Evolutionary conservation across 92 coral and sea anemone genomes (phyloP).

Genomic region (Phenganax marumi): DNA sequence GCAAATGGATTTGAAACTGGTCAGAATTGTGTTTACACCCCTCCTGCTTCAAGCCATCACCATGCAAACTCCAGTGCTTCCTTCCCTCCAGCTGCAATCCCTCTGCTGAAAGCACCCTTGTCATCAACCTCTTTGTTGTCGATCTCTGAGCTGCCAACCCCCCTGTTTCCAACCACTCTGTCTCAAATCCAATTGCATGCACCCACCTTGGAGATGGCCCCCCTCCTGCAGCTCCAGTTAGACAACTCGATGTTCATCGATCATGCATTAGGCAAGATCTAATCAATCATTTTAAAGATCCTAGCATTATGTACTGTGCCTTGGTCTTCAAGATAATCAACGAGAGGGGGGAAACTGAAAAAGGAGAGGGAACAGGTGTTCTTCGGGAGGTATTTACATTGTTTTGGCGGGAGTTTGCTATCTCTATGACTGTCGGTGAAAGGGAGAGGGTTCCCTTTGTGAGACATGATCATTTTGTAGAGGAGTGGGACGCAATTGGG

Average conservation of each 20-base stretch:
- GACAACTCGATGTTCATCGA: conserved; percentile 23
- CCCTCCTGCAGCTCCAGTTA: conserved; percentile 5
- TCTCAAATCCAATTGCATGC: background rate
- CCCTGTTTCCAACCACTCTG: too few relatives aligned
- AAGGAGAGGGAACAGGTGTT: conserved; percentile 46
- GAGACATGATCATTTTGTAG: conserved; percentile 45
- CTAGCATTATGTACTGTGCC: conserved; percentile 20
- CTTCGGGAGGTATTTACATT: conserved; percentile 43
- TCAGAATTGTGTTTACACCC: background rate
- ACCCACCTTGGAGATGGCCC: background rate
- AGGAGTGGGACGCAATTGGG: conserved; percentile 52
- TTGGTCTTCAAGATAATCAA: conserved; percentile 35
- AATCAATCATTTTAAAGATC: conserved; percentile 44
- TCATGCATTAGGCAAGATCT: conserved; percentile 33
- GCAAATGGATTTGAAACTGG: conserved; percentile 4
- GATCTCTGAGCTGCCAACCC: too few relatives aligned
- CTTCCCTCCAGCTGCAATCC: too few relatives aligned
- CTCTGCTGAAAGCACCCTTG: too few relatives aligned
- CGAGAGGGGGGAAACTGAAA: conserved; percentile 44
- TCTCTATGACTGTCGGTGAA: conserved; percentile 49
- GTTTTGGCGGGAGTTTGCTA: conserved; percentile 50
- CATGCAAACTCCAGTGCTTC: too few relatives aligned
- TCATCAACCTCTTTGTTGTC: too few relatives aligned
- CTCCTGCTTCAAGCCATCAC: too few relatives aligned
- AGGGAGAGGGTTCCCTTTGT: conserved; percentile 56